phyloP scores from a whole-genome alignment of 2,797 vertebrate genomes.

The Pseudochirops cupreus region DNA sequence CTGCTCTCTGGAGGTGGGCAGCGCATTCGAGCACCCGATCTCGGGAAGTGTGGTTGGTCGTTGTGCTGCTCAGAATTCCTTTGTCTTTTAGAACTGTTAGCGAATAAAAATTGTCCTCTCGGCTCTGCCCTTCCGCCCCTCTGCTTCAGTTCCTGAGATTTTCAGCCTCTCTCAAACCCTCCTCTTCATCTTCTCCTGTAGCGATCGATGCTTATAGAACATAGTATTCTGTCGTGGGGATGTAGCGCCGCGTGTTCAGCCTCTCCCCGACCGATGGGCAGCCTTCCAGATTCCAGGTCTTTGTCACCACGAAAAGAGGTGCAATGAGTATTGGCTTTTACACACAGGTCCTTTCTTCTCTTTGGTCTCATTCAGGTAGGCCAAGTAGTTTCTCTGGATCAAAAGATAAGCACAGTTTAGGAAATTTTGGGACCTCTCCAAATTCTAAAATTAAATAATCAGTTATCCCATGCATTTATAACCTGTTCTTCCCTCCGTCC shows the following conservation, averaged over 20 bases:
- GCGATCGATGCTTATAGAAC: too few relatives aligned
- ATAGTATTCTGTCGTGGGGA: neutral
- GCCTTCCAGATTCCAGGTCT: neutral
- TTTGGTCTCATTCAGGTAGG: neutral
- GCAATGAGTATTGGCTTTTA: neutral
- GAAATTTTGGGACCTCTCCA: neutral
- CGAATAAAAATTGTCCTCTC: neutral
- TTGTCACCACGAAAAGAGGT: neutral
- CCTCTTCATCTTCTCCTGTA: neutral
- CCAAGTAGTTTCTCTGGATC: neutral
- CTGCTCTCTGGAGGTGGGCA: neutral
- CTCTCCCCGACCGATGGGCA: too few relatives aligned
- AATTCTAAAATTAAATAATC: neutral
- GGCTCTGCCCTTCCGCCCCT: neutral
- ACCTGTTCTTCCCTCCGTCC: neutral
- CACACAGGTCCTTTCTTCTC: neutral
- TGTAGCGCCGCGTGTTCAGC: too few relatives aligned
- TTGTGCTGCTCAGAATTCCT: neutral
- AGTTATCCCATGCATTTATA: neutral
- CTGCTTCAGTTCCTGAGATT: neutral
- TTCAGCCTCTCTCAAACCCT: neutral
- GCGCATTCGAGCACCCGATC: too few relatives aligned
- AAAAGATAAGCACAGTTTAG: neutral
- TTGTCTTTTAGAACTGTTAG: neutral
- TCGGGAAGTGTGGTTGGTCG: fast-evolving